Evolutionary conservation across 2,888 invertebrate species (phyloP), one percentile per base, ranked within the genome.

Genomic region (Gastracanthus pulcherrimus): DNA sequence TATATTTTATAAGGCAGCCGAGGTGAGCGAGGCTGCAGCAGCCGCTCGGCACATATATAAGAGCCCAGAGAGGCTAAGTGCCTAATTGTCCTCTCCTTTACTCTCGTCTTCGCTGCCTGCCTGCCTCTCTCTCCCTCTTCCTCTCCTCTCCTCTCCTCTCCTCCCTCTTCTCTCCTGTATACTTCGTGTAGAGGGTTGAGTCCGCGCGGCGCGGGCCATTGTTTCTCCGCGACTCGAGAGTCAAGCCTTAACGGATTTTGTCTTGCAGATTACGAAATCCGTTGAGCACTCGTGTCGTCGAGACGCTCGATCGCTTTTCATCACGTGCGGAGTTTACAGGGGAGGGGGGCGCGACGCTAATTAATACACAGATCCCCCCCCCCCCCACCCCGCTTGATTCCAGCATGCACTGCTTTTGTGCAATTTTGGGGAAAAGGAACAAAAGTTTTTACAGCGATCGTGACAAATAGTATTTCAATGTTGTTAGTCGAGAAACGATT

Each of bases 231-330:
- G 87, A 89, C 86, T 86, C 80, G 80, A 78, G 87, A 90, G 90
- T 90, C 90, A 89, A 90, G 90, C 87, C 86, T 90, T 89, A 90
- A 90, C 90, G 90, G 89, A 90, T 90, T 90, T 89, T 89, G 88
- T 89, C 89, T 90, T 88, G 87, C 86, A 88, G 87, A 89, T 89
- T 88, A 87, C 83, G 81, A 87, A 87, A 89, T 88, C 88, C 87
- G 87, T 89, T 86, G 84, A 86, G 85, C 85, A 85, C 84, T 86
- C 80, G 76, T 79, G 85, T 85, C 84, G 85, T 85, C 81, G 85
- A 84, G 84, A 83, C 83, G 84, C 84, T 85, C 83, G 84, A 82
- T 85, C 80, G 83, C 80, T 66, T 76, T 76, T 79, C 77, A 74
- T 19, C 62, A 9, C 34, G 23, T 76, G 76, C 76, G 41, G 41